phyloP scores from a whole-genome alignment of 1,140 invertebrate species.

The Platorchestia sp. region DNA sequence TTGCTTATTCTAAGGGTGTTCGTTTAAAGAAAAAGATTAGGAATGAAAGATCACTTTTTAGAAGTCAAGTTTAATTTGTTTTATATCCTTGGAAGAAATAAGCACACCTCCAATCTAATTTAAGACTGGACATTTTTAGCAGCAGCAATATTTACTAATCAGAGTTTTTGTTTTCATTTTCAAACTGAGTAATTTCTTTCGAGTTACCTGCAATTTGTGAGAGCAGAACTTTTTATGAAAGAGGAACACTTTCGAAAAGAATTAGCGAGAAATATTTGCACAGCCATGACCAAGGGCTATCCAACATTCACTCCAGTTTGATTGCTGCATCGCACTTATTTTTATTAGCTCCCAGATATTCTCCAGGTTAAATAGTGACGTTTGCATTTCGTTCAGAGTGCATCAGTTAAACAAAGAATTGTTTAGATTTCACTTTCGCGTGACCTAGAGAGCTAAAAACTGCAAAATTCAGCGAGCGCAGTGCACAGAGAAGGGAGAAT shows the following conservation, averaged over 20 bases:
- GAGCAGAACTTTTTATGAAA: not conserved
- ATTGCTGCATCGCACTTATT: not conserved
- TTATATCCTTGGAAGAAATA: too few relatives aligned
- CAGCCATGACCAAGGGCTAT: too few relatives aligned
- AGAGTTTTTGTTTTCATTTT: too few relatives aligned
- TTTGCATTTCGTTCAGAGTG: not conserved
- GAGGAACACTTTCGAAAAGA: not conserved
- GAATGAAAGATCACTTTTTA: too few relatives aligned
- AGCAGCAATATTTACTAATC: too few relatives aligned
- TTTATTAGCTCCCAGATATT: not conserved
- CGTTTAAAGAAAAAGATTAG: too few relatives aligned
- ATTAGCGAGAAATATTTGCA: not conserved
- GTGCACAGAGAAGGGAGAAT: not conserved
- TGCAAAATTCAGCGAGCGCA: not conserved
- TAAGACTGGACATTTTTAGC: too few relatives aligned
- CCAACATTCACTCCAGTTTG: not conserved
- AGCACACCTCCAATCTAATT: too few relatives aligned
- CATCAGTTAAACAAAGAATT: not conserved
- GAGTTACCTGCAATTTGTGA: too few relatives aligned
- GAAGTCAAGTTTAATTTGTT: too few relatives aligned
- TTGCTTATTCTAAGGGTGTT: too few relatives aligned
- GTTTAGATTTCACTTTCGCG: not conserved
- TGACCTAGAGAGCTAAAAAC: not conserved
- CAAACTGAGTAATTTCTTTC: too few relatives aligned
- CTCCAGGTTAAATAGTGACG: not conserved